Evolutionary conservation across 2,113 vertebrate species (phyloP).

Genomic region (Talpa occidentalis): DNA sequence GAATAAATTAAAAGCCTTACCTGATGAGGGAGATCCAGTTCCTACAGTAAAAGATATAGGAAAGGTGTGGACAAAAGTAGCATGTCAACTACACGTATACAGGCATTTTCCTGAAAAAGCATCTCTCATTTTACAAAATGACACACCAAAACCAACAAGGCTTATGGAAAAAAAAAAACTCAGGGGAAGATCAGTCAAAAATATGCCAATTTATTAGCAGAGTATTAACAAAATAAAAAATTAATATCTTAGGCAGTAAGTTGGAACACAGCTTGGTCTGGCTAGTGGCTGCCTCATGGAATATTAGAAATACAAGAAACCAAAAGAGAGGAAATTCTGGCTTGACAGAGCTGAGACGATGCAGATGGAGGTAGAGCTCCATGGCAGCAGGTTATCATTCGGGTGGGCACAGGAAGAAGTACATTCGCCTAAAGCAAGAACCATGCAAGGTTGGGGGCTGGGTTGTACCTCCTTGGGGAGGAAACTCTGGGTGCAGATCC

Average conservation of each 20-base stretch:
- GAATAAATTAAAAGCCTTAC: neutral
- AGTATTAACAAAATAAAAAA: constrained; percentile 33
- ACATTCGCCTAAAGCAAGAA: neutral
- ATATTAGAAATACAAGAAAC: constrained; percentile 55
- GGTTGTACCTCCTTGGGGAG: neutral
- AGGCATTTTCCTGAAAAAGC: constrained; percentile 19
- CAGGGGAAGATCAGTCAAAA: neutral
- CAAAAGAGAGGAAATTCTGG: constrained; percentile 39
- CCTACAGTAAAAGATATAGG: neutral
- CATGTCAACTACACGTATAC: neutral
- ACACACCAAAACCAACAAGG: constrained; percentile 12
- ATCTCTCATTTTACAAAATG: constrained; percentile 25
- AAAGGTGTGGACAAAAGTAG: constrained; percentile 8
- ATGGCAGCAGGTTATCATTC: neutral
- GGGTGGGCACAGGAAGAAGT: neutral
- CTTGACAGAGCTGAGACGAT: neutral
- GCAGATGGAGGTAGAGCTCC: neutral
- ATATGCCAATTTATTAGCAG: constrained; percentile 40
- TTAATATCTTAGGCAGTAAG: neutral
- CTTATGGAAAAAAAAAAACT: constrained; percentile 2
- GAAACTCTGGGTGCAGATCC: neutral
- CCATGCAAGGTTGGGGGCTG: neutral
- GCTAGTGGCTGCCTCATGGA: neutral
- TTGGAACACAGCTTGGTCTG: constrained; percentile 9
- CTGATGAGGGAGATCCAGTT: neutral